Percentiles rank a stretch among this genome's conserved stretches.
These are phyloP conservation scores for Sycophila sp. DNA, from an alignment of 1,140 invertebrate species.

Conservation along the genomic window DNA sequence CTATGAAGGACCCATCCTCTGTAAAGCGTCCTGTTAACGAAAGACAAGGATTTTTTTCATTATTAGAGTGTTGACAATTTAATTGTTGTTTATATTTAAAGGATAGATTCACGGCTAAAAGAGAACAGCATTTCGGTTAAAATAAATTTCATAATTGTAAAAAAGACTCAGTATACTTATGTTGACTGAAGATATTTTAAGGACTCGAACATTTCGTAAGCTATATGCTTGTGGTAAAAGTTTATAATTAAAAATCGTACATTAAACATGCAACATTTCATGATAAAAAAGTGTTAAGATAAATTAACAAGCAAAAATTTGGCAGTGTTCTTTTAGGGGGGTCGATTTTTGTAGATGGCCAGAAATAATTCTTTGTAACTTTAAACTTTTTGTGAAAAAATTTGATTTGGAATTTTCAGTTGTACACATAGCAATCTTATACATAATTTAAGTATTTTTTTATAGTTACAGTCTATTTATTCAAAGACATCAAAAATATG, in stretches of 20 bases:
- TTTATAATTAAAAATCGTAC: too few relatives aligned
- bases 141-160: neutral
- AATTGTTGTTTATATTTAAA: neutral
- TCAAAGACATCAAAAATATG: too few relatives aligned
- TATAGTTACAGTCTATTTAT: too few relatives aligned
- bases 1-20: constrained; percentile 98
- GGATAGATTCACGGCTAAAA: neutral
- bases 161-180: constrained; percentile 21
- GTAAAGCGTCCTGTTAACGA: constrained; percentile 88
- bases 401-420: too few relatives aligned
- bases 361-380: too few relatives aligned
- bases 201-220: constrained; percentile 20
- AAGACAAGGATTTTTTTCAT: neutral
- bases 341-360: too few relatives aligned
- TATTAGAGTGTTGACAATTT: neutral
- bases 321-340: neutral
- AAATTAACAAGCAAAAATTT: constrained; percentile 12
- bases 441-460: too few relatives aligned
- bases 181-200: constrained; percentile 21
- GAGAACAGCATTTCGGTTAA: neutral
- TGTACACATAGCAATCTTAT: too few relatives aligned
- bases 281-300: constrained; percentile 34
- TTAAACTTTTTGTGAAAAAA: too few relatives aligned
- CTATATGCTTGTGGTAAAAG: constrained; percentile 16
- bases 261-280: too few relatives aligned